Conservation (phyloP, 2,888 invertebrate genomes). For the Cephus nigrinus region DNA sequence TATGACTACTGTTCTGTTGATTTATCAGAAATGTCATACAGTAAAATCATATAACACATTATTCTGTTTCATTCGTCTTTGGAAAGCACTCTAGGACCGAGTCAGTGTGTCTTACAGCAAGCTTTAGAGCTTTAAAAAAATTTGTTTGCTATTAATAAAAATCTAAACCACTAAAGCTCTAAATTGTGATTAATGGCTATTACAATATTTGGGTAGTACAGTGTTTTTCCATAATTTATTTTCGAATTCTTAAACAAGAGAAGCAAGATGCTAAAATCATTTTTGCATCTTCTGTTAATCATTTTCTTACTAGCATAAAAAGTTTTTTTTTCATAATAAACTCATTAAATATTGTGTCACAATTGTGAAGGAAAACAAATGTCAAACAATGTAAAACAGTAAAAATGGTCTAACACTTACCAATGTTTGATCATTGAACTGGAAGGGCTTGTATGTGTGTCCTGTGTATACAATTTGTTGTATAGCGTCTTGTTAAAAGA, state of each 20-base stretch:
- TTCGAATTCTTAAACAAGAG: background rate
- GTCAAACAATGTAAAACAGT: background rate
- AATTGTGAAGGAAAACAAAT: slow-evolving; percentile 5
- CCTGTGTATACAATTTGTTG: slow-evolving; percentile 58
- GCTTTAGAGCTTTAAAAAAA: background rate
- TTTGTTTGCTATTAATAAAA: background rate
- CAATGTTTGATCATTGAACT: slow-evolving; percentile 27
- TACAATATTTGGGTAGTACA: background rate
- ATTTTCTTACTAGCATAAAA: slow-evolving; percentile 14
- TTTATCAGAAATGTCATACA: background rate
- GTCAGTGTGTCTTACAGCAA: background rate
- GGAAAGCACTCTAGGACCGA: background rate
- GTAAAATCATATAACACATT: background rate
- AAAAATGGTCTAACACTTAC: background rate
- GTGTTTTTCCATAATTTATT: background rate
- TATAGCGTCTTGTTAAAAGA: slow-evolving; percentile 58
- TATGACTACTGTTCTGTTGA: background rate
- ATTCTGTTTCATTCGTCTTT: background rate
- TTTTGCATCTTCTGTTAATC: too few relatives aligned
- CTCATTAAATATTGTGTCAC: slow-evolving; percentile 36
- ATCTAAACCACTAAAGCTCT: background rate
- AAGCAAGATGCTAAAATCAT: background rate
- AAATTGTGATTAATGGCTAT: background rate
- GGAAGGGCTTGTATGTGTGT: slow-evolving; percentile 45
- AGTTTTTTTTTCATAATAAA: slow-evolving; percentile 34